Evolutionary conservation across 2,797 vertebrate species (phyloP), one percentile per base, ranked within the genome.

Genomic region (Carduelis carduelis): DNA sequence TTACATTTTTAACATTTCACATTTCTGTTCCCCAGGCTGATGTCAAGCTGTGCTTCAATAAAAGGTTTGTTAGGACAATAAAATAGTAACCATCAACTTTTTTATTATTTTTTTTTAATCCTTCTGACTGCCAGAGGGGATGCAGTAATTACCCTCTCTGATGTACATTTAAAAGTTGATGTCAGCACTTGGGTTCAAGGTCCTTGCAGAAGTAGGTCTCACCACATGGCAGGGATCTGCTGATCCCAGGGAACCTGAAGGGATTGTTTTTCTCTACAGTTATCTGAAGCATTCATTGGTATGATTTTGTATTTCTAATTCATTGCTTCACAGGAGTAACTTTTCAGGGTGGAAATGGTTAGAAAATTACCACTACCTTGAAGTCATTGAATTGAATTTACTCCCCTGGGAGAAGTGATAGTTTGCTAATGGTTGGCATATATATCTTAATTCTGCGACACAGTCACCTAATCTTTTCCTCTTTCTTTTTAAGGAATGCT

Each of bases 11-110:
- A 52, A 65, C 8, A 24, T 60, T 52, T 35, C 6, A 23, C 2
- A 4, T 18, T 60, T 35, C 72, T 79, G 5, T 63, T 87, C 23
- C 9, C 20, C 18, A 30, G 19, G 12, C 16, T 69, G 43, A 74
- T 0, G 0, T n/a, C 22, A n/a, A 3, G 3, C 9, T 3, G 1
- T 53, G 60, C 34, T 69, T 59, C 14, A 7, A 2, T 39, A 77
- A 70, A 7, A 12, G 23, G 80, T 92, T 70, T 59, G 11, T 43
- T 63, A 70, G 32, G 37, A 80, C 20, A 89, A 37, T 30, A 32
- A 89, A 70, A 44, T 18, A 55, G 26, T 43, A 74, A 49, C 6
- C 18, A 44, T 70, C 34, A 66, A 4, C 12, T 41, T n/a, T 46
- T 84, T 65, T 82, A 65, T 35, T 12, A 26, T 74, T 21, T 9